Percentiles rank a stretch among this genome's conserved stretches.
phyloP scores from a whole-genome alignment of 1,140 invertebrate genomes.

The Diplogasteroides magnus region DNA sequence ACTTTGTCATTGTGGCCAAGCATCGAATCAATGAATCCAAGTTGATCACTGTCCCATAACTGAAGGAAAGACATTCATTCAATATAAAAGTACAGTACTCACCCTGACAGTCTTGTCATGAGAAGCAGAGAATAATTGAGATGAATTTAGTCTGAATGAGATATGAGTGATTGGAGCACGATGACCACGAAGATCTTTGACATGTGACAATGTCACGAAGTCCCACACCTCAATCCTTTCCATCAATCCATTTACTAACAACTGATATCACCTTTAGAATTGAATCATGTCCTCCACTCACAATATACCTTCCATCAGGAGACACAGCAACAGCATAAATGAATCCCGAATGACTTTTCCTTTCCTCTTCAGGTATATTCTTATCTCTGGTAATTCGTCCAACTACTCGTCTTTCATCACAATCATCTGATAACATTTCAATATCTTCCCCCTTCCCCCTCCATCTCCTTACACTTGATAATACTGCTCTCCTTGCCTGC shows the following conservation, averaged over 20 bases:
- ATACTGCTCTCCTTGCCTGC: constrained; percentile 32
- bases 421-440: constrained; percentile 24
- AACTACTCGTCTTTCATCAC: constrained; percentile 10
- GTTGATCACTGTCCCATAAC: constrained; percentile 33
- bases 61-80: too few relatives aligned
- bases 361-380: constrained; percentile 20
- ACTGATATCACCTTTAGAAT: constrained; percentile 20
- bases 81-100: not conserved
- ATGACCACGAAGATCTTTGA: constrained; percentile 26
- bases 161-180: constrained; percentile 26
- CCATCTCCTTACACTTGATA: constrained; percentile 22
- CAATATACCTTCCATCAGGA: constrained; percentile 27
- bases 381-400: constrained; percentile 28
- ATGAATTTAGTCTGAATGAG: constrained; percentile 22
- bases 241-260: not conserved
- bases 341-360: constrained; percentile 18
- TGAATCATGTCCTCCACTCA: constrained; percentile 24
- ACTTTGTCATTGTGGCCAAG: constrained; percentile 32
- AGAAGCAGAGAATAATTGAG: constrained; percentile 28
- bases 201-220: constrained; percentile 19
- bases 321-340: constrained; percentile 29
- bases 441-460: not conserved
- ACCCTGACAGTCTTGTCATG: constrained; percentile 29
- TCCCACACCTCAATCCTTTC: constrained; percentile 22
- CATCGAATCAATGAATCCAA: constrained; percentile 33